Evolutionary conservation across 2,888 invertebrate genomes (phyloP).

Genomic region (Rotaria macrura): DNA sequence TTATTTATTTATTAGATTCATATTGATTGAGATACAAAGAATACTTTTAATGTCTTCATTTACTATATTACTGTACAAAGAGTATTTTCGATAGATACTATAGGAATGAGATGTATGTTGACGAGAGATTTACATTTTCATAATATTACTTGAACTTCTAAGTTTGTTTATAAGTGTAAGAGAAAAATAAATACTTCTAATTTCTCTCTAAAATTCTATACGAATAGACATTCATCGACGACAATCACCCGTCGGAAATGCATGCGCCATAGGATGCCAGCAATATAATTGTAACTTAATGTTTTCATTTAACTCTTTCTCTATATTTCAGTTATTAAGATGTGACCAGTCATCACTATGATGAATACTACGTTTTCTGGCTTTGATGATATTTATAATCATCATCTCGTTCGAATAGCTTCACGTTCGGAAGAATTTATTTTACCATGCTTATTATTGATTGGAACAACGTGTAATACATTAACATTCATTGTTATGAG

Average conservation of each 20-base stretch:
- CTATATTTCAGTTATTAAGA: not conserved
- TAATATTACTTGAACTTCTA: not conserved
- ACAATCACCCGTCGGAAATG: not conserved
- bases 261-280: not conserved
- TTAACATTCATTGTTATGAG: slow-evolving; percentile 40
- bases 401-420: not conserved
- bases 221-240: not conserved
- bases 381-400: not conserved
- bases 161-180: not conserved
- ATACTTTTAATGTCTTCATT: no score
- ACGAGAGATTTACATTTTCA: not conserved
- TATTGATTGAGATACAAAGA: no score
- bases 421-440: not conserved
- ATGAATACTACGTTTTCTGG: not conserved
- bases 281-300: not conserved
- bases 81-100: not conserved
- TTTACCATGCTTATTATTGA: slow-evolving; percentile 37
- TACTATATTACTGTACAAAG: no score
- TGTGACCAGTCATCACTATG: not conserved
- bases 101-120: no score
- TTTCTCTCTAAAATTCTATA: not conserved
- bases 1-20: no score
- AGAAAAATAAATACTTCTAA: not conserved
- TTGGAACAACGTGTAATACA: slow-evolving; percentile 40
- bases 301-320: not conserved